phyloP scores from a whole-genome alignment of 2,113 vertebrate species.

The Sceloporus tristichus region DNA sequence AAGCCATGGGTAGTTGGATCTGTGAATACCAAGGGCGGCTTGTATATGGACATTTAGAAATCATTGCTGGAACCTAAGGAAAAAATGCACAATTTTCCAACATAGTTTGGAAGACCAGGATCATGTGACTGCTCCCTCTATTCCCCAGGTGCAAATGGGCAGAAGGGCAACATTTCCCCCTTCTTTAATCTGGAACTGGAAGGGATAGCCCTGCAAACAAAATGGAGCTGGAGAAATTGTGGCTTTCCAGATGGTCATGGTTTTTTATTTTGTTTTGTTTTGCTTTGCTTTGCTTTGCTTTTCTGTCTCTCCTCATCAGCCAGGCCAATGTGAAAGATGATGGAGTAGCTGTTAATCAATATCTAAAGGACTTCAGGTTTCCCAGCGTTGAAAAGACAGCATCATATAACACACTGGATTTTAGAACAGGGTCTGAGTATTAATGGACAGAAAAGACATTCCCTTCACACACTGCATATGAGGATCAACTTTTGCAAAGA shows the following conservation, averaged over 20 bases:
- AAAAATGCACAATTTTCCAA: not conserved
- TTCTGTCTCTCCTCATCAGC: not conserved
- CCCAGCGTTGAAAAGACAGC: not conserved
- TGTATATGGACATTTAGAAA: no score
- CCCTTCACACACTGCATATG: not conserved
- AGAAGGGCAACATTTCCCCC: not conserved
- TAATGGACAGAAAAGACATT: not conserved
- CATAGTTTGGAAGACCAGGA: not conserved
- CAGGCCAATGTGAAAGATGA: not conserved
- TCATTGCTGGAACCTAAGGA: not conserved
- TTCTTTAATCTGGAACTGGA: not conserved
- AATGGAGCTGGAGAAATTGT: not conserved
- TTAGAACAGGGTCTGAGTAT: not conserved
- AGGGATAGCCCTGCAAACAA: not conserved
- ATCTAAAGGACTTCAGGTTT: not conserved
- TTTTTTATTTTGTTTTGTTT: no score
- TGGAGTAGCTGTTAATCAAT: not conserved
- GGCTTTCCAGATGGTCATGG: not conserved
- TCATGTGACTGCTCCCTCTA: not conserved
- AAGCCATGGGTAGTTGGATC: no score
- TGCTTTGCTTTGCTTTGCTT: not conserved
- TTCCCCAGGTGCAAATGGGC: not conserved
- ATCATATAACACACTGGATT: not conserved
- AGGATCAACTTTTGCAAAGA: constrained; percentile 54
- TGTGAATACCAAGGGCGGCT: no score